Base-by-base conservation (phyloP, 92 coral and sea anemone species). In the Parazoanthus darwini region DNA sequence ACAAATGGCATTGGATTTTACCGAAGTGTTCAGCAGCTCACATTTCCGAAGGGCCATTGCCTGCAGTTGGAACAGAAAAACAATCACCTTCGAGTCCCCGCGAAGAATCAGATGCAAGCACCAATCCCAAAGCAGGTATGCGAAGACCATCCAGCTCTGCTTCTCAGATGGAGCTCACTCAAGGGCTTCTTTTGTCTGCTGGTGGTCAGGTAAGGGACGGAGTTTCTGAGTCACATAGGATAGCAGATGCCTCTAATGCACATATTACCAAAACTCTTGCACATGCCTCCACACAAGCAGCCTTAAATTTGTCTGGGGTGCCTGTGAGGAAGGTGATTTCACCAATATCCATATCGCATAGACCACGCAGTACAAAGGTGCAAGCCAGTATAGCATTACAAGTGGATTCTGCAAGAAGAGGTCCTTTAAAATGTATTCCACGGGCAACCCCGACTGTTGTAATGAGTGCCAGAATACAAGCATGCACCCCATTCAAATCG, bases 391-490 rank as follows among this genome's bases (percentile, higher is more conserved):
- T 70, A 44, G 86, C 77, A n/a, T 26, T 59, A 83, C 86, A 83
- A 43, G 86, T 51, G 25, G 78, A 78, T 63, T 67, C 86, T n/a
- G 86, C 78, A 20, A 36, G 29, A 83, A 83, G 77, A 6, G 43
- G 18, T 10, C 86, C 59, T 5, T 6, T 18, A 26, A 59, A 11
- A 15, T 44, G 77, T 68, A 70, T 71, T 83, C 63, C 86, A 68
- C 86, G 14, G 77, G 86, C 77, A 66, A 67, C 86, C 86, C 86
- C 43, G 66, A 83, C 86, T 7, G 66, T 43, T 67, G 9, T 44
- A 13, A 59, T 58, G 13, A 83, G 26, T 42, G 43, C 23, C 16
- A 67, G 18, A 39, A 5, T 38, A 42, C 51, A 6, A 7, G 11
- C 51, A 48, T 5, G 86, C 68, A 39, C 37, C 25, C 48, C 86